Base-by-base conservation (phyloP, 1,140 invertebrate species). In the Monomorium pharaonis region DNA sequence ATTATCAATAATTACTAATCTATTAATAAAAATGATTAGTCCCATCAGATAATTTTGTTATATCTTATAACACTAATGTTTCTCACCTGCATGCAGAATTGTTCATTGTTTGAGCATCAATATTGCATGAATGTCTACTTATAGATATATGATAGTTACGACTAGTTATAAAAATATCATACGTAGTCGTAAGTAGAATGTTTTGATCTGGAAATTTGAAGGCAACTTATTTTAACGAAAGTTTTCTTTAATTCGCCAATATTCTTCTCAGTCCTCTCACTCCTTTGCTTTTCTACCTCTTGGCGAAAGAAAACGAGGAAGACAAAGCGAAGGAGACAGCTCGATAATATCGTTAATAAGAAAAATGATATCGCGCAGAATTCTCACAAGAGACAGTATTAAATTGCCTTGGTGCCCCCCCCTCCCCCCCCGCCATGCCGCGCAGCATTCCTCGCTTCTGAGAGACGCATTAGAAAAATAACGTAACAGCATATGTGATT, bases 371-470 rank as follows among this genome's bases (percentile, higher is more conserved):
- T 78, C 42, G 56, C 72, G 24, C 75, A 18, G 14, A 27, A 42
- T 58, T 62, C 70, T 62, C 54, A 18, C 49, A 69, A 60, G 30
- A 56, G 62, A 75, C 65, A 58, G 77, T 44, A 78, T 88, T 70
- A 62, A 88, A 60, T 76, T 63, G 16, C 10, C 74, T 77, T 60
- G 88, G 78, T 51, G 87, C 87, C 63, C 24, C 37, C 24, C 86
- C 65, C 37, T 56, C 78, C 70, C 86, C 65, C 37, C 63, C 78
- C 70, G 33, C 78, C 70, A 27, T 77, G 44, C 60, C 44, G 65
- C 49, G 27, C 69, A 62, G 58, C 27, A 44, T 69, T n/a, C 62
- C 24, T 65, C 30, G 18, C 1, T 12, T 4, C 37, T 7, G 33
- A 27, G 37, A 44, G 30, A 44, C 21, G 33, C 42, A 42, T 63